Evolutionary conservation across 1,140 invertebrate genomes (phyloP), one percentile per base, ranked within the genome.

Genomic region (Homarus americanus): DNA sequence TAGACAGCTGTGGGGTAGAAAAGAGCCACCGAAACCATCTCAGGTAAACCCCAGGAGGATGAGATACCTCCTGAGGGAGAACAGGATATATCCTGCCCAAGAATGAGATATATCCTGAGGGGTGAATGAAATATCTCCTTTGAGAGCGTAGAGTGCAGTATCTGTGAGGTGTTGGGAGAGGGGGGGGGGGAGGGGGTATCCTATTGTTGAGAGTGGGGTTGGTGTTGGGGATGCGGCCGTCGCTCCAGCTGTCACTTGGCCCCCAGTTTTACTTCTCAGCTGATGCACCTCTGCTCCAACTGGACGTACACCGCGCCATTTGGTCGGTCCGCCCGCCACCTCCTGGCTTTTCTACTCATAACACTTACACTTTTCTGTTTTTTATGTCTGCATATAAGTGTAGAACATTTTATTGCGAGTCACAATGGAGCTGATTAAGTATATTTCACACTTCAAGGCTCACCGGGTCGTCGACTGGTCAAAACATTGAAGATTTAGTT

Each of bases 201-300:
- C 76, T 28, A 78, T 78, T 44, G 76, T 28, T 53, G 58, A 58
- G 38, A 84, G 82, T 69, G 38, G 82, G 28, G 24, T 15, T 72
- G 63, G 58, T 84, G 82, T 69, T n/a, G 24, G 82, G 41, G 78
- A 44, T 78, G 17, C 40, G 24, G 58, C 82, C 40, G 82, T 84
- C 82, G 24, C 82, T 84, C 82, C 58, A 49, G 34, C 63, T 84
- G 82, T 84, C 82, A 84, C 82, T 84, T 84, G 44, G 36, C 58
- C 49, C 15, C 44, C n/a, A 66, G 80, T 84, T 84, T 84, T 84
- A 72, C 82, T 36, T 24, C 63, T 69, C 82, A 2, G 32, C 28
- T 84, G 63, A 84, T 69, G 58, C 38, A 49, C 44, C n/a, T 49
- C 7, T 49, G 9, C 44, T 20, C 24, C 53, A 58, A 20, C 10